Evolutionary conservation across 2,797 vertebrate species (phyloP).

Genomic region (Coluber constrictor): DNA sequence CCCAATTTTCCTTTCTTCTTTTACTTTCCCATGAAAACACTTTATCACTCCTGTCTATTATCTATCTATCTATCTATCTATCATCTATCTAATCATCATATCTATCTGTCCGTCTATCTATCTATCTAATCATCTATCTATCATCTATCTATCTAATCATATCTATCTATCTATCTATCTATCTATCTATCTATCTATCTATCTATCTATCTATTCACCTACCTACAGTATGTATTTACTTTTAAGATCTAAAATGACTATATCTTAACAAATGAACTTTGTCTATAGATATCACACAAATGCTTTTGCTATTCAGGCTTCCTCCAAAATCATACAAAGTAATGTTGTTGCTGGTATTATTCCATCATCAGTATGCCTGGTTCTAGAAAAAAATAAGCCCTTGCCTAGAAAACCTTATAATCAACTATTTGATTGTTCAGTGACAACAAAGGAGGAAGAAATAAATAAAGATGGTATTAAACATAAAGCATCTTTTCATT

Average conservation of each 20-base stretch:
- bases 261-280: conserved; percentile 23
- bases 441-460: not conserved
- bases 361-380: not conserved
- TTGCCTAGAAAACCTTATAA: not conserved
- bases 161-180: too few relatives aligned
- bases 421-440: not conserved
- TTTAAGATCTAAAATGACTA: not conserved
- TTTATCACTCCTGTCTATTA: not conserved
- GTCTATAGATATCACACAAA: not conserved
- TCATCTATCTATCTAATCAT: too few relatives aligned
- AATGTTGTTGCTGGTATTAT: not conserved
- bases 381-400: not conserved
- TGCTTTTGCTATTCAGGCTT: not conserved
- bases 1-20: not conserved
- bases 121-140: too few relatives aligned
- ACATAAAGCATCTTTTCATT: not conserved
- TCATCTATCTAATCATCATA: too few relatives aligned
- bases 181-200: too few relatives aligned
- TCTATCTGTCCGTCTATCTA: too few relatives aligned
- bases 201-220: not conserved
- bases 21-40: not conserved
- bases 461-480: not conserved
- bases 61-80: too few relatives aligned
- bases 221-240: not conserved
- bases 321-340: not conserved